phyloP scores from a whole-genome alignment of 2,888 invertebrate genomes.

The Tuta absoluta region DNA sequence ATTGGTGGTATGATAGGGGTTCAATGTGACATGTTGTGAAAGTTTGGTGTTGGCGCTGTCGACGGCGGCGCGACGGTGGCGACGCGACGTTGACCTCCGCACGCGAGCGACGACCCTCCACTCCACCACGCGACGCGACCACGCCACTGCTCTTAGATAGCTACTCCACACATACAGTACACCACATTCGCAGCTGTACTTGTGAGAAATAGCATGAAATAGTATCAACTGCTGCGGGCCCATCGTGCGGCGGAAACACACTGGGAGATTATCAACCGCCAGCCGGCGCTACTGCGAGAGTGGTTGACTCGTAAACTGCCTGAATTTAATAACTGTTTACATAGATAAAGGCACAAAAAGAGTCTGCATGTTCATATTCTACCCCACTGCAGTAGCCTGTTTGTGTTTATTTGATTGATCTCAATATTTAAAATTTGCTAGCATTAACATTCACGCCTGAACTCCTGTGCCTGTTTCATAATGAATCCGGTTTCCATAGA shows the following conservation, averaged over 20 bases:
- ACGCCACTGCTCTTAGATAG: conserved; percentile 20
- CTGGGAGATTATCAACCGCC: conserved; percentile 26
- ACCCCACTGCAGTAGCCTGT: neutral
- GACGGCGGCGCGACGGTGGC: conserved; percentile 38
- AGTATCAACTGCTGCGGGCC: too few species aligned
- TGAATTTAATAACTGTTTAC: neutral
- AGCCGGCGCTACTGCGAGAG: neutral
- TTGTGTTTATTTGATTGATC: neutral
- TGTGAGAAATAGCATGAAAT: conserved; percentile 25
- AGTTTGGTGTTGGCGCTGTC: conserved; percentile 41
- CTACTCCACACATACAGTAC: neutral
- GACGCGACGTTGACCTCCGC: conserved; percentile 71
- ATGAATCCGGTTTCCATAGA: neutral
- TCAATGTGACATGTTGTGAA: conserved; percentile 46
- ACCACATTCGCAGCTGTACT: conserved; percentile 13
- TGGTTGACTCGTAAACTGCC: neutral
- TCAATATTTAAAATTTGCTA: neutral
- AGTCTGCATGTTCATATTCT: neutral
- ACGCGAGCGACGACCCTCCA: conserved; percentile 70
- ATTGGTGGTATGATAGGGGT: conserved; percentile 1
- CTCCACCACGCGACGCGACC: neutral
- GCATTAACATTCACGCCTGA: neutral
- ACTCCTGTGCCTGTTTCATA: neutral
- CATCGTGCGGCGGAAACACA: conserved; percentile 18
- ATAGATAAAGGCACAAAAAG: neutral